Conservation (phyloP, 2,113 vertebrate genomes). For the Daboia siamensis region DNA sequence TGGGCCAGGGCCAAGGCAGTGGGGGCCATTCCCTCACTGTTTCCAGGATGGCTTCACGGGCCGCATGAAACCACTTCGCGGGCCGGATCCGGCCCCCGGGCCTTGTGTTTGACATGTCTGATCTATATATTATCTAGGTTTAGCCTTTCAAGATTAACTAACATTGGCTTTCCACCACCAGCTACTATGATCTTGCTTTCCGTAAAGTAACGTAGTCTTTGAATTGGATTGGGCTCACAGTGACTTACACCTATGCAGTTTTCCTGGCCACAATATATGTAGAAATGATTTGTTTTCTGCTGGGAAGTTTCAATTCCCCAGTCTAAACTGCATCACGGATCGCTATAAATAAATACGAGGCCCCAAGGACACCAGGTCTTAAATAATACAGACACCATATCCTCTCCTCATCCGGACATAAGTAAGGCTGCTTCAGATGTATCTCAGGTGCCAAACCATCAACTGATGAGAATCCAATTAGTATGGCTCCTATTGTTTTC, state of each 20-base stretch:
- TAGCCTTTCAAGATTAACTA: background rate
- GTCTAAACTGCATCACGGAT: background rate
- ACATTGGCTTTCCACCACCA: background rate
- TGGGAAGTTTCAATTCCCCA: background rate
- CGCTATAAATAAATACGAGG: background rate
- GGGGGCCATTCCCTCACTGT: too few relatives aligned
- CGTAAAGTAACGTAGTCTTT: background rate
- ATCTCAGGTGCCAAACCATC: too few relatives aligned
- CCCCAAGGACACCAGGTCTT: background rate
- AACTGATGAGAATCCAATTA: background rate
- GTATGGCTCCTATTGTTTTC: background rate
- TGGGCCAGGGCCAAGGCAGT: too few relatives aligned
- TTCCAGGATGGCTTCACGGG: too few relatives aligned
- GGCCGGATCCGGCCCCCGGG: too few relatives aligned
- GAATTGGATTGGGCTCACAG: background rate
- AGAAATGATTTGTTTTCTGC: background rate
- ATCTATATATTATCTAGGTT: background rate
- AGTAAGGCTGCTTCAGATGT: background rate
- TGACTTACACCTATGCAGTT: background rate
- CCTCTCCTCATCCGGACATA: too few relatives aligned
- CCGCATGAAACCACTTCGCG: too few relatives aligned
- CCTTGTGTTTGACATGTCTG: too few relatives aligned
- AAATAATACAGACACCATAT: background rate
- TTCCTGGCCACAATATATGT: background rate
- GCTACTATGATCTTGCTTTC: background rate